phyloP scores from a whole-genome alignment of 1,140 invertebrate genomes.

The Drosophila equinoxialis region DNA sequence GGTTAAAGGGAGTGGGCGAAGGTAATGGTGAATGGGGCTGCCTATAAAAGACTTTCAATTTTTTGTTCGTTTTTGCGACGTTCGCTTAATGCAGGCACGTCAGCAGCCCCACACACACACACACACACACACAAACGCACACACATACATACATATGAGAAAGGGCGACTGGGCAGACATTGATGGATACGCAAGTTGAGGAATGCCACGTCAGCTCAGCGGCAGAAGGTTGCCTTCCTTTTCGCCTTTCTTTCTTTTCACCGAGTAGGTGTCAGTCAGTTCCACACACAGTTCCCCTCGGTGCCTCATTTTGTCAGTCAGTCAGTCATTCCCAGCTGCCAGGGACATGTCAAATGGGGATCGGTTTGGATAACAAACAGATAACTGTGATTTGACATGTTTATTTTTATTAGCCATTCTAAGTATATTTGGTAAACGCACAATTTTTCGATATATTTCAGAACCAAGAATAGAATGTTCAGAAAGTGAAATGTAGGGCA shows the following conservation, averaged over 20 bases:
- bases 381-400: conserved; percentile 9
- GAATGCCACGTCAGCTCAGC: conserved; percentile 72
- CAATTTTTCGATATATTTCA: too few relatives aligned
- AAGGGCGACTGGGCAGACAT: conserved; percentile 70
- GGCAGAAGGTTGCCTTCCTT: conserved; percentile 36
- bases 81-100: conserved; percentile 76
- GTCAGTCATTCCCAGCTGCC: conserved; percentile 24
- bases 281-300: conserved; percentile 28
- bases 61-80: conserved; percentile 51
- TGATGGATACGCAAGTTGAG: conserved; percentile 74
- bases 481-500: too few relatives aligned
- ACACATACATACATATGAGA: conserved; percentile 2
- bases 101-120: conserved; percentile 56
- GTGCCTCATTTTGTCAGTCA: conserved; percentile 59
- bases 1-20: conserved; percentile 29
- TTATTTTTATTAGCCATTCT: conserved; percentile 4
- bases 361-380: conserved; percentile 1
- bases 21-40: conserved; percentile 22
- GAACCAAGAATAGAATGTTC: too few relatives aligned
- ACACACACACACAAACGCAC: conserved; percentile 19
- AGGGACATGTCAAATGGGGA: conserved; percentile 9
- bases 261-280: conserved; percentile 50
- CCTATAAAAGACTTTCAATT: conserved; percentile 78
- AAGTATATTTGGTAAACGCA: too few relatives aligned
- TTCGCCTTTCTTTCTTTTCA: conserved; percentile 37